phyloP scores from a whole-genome alignment of 35 echinoderm and acorn worm genomes.

The Anneissia japonica region DNA sequence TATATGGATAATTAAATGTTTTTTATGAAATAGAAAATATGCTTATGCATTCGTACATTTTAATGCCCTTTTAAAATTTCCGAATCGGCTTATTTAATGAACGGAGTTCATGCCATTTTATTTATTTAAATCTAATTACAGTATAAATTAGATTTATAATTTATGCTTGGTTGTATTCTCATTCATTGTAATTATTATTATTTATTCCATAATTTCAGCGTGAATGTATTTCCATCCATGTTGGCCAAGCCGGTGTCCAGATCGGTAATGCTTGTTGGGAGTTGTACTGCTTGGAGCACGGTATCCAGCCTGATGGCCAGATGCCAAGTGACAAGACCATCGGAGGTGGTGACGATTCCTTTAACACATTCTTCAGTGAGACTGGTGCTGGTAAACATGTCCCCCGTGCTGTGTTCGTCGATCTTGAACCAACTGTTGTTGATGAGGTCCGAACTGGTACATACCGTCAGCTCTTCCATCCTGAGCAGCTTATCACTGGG shows the following conservation, averaged over 20 bases:
- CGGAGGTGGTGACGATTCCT: conserved; percentile 15
- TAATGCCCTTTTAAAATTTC: too few species aligned
- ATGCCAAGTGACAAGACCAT: not conserved
- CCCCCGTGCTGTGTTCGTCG: conserved; percentile 22
- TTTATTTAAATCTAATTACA: too few species aligned
- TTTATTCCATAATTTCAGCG: not conserved
- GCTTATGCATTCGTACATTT: too few species aligned
- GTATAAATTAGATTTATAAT: too few species aligned
- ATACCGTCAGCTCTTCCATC: too few species aligned
- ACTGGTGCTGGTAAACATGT: conserved; percentile 30
- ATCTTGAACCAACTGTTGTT: conserved; percentile 45
- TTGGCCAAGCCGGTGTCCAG: conserved; percentile 42
- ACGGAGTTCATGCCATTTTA: too few species aligned
- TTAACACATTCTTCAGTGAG: conserved; percentile 44
- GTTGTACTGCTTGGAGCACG: conserved; percentile 74
- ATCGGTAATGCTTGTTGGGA: conserved; percentile 84
- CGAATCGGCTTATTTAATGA: too few species aligned
- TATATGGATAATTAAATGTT: too few species aligned
- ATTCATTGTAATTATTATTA: not conserved
- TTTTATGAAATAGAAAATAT: too few species aligned
- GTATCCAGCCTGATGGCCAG: conserved; percentile 65
- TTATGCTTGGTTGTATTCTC: too few species aligned
- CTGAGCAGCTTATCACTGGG: too few species aligned
- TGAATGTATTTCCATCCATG: conserved; percentile 35
- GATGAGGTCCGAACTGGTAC: too few species aligned